Conservation (phyloP, 2,113 vertebrate genomes). For the Pseudorectes ferrugineus region DNA sequence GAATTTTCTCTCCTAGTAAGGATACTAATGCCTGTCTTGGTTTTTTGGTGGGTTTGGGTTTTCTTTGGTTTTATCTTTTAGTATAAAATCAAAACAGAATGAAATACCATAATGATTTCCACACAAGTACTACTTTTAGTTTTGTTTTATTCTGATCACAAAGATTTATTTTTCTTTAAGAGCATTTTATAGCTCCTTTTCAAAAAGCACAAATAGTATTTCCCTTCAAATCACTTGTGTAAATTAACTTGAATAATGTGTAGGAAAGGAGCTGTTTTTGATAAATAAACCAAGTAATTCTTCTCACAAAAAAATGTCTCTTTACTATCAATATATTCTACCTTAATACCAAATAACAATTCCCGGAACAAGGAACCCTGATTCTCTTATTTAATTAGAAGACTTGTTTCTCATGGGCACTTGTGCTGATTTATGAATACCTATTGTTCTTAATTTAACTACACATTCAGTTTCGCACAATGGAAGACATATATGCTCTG, state of each 20-base stretch:
- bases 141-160: background rate
- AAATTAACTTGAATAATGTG: background rate
- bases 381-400: slow-evolving; percentile 70
- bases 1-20: background rate
- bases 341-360: slow-evolving; percentile 58
- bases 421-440: slow-evolving; percentile 63
- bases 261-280: background rate
- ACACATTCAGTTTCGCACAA: slow-evolving; percentile 59
- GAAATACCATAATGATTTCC: background rate
- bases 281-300: background rate
- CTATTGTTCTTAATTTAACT: slow-evolving; percentile 70
- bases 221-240: background rate
- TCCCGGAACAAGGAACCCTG: slow-evolving; percentile 55
- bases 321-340: background rate
- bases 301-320: background rate
- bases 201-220: background rate
- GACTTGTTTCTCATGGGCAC: slow-evolving; percentile 58
- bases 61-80: background rate
- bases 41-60: background rate
- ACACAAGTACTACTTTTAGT: background rate
- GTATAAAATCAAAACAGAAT: background rate
- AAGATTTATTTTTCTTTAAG: background rate
- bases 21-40: background rate
- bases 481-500: slow-evolving; percentile 19
- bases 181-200: background rate